These are phyloP conservation scores for Ryuthela nishihirai DNA, from an alignment of 2,888 invertebrate species.

Conservation along the genomic window DNA sequence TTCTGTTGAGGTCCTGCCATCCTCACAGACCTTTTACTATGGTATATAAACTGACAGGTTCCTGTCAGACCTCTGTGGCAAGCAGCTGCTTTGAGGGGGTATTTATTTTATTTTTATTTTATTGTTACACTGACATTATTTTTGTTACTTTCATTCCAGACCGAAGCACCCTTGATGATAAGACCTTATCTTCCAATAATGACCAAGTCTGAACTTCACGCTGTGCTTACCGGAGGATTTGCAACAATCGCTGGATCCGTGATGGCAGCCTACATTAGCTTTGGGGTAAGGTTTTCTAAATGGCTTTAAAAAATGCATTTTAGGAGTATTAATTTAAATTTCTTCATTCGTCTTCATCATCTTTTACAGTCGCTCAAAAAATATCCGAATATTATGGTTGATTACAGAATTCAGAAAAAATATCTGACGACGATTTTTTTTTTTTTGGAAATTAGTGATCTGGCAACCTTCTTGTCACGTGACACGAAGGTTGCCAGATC, in stretches of 20 bases:
- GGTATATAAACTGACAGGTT: too few species aligned
- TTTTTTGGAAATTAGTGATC: too few species aligned
- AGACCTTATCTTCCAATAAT: slow-evolving; percentile 78
- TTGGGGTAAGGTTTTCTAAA: slow-evolving; percentile 64
- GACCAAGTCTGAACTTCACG: slow-evolving; percentile 87
- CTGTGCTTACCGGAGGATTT: slow-evolving; percentile 91
- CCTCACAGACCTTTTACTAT: too few species aligned
- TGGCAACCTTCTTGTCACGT: too few species aligned
- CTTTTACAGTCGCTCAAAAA: too few species aligned
- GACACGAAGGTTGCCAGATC: too few species aligned
- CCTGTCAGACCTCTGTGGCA: too few species aligned
- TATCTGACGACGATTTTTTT: too few species aligned
- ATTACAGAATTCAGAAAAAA: too few species aligned
- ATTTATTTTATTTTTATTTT: slow-evolving; percentile 3
- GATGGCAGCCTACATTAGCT: slow-evolving; percentile 84
- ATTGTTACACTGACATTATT: neutral
- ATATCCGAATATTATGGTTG: too few species aligned
- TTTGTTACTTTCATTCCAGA: slow-evolving; percentile 57
- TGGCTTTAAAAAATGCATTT: neutral
- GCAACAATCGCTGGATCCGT: slow-evolving; percentile 92
- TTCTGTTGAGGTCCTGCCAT: too few species aligned
- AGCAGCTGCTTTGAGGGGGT: too few species aligned
- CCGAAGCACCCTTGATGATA: slow-evolving; percentile 83
- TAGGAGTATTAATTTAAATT: neutral
- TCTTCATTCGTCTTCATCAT: neutral